Percentiles rank a stretch among this genome's conserved stretches.
Conservation (phyloP, 2,888 invertebrate species). For the Blomia tropicalis region DNA sequence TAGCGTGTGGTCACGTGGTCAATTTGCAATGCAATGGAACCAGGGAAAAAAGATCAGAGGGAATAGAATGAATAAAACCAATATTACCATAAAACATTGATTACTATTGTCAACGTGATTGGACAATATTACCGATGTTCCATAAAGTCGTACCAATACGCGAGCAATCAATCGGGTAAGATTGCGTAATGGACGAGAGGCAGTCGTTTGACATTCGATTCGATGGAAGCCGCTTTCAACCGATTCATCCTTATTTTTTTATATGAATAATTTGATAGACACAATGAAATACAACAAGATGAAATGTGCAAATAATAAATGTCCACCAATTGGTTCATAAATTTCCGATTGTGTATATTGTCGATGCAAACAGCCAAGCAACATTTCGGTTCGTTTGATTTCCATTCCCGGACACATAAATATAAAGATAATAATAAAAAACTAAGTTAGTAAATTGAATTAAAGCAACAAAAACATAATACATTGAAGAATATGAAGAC, state of each 20-base stretch:
- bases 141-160: neutral
- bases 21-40: neutral
- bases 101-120: neutral
- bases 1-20: neutral
- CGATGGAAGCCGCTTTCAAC: neutral
- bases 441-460: too few relatives aligned
- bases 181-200: conserved; percentile 19
- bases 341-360: too few relatives aligned
- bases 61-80: neutral
- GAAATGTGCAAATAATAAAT: neutral
- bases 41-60: neutral
- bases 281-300: neutral
- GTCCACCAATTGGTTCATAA: neutral
- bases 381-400: too few relatives aligned
- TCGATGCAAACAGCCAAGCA: too few relatives aligned
- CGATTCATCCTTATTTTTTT: neutral
- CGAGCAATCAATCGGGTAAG: conserved; percentile 18
- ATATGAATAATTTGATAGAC: neutral
- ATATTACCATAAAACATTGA: too few relatives aligned
- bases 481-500: too few relatives aligned
- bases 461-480: too few relatives aligned
- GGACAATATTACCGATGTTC: too few relatives aligned
- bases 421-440: neutral
- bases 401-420: too few relatives aligned
- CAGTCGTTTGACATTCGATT: conserved; percentile 12